Evolutionary conservation across 2,113 vertebrate genomes (phyloP).

Genomic region (Nibea albiflora): DNA sequence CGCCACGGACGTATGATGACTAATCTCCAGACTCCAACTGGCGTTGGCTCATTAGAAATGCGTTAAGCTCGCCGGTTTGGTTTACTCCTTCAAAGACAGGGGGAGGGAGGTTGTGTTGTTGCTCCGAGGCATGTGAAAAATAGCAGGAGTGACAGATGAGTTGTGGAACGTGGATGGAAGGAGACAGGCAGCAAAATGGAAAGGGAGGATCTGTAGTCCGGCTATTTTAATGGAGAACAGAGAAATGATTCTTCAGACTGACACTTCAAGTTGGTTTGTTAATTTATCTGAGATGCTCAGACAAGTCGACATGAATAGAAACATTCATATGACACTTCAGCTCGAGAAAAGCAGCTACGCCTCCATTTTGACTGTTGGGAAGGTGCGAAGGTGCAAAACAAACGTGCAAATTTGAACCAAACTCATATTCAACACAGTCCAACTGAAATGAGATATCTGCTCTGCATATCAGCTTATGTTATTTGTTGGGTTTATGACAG

Average conservation of each 20-base stretch:
- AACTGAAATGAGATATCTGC: background rate
- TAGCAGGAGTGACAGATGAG: conserved; percentile 72
- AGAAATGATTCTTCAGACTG: conserved; percentile 68
- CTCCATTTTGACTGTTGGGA: conserved; percentile 32
- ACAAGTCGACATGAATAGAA: conserved; percentile 53
- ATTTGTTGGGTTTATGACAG: background rate
- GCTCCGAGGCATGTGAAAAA: conserved; percentile 65
- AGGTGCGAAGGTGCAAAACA: background rate
- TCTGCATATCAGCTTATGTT: background rate
- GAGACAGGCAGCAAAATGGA: conserved; percentile 69
- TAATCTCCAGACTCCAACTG: conserved; percentile 71
- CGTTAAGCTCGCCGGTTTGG: conserved; percentile 75
- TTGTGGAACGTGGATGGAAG: conserved; percentile 57
- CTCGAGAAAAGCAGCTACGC: conserved; percentile 17
- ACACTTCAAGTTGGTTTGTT: conserved; percentile 63
- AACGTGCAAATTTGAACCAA: background rate
- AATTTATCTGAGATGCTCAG: conserved; percentile 70
- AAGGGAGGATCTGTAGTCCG: conserved; percentile 66
- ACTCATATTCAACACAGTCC: background rate
- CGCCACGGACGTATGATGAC: conserved; percentile 65
- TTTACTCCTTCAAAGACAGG: conserved; percentile 64
- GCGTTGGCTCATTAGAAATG: conserved; percentile 79
- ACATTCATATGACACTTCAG: conserved; percentile 22
- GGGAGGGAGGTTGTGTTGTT: conserved; percentile 51
- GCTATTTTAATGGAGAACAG: conserved; percentile 72